Evolutionary conservation across 2,113 vertebrate species (phyloP).

Genomic region (Acanthisitta chloris): DNA sequence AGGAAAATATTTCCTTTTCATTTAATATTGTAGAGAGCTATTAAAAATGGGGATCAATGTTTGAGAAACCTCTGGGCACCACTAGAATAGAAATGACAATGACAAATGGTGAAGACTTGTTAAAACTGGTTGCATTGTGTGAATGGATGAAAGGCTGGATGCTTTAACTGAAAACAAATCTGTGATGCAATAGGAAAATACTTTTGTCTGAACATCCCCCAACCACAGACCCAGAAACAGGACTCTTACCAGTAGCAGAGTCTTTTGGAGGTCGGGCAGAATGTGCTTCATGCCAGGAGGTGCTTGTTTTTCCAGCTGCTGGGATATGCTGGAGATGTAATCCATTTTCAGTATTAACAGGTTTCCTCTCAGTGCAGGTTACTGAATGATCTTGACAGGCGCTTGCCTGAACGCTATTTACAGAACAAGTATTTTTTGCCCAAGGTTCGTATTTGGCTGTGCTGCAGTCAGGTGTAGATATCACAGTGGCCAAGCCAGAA

Average conservation of each 20-base stretch:
- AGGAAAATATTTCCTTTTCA: neutral
- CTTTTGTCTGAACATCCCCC: neutral
- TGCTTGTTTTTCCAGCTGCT: slow-evolving; percentile 82
- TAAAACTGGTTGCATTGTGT: neutral
- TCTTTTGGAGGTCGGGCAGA: slow-evolving; percentile 70
- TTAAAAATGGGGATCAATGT: neutral
- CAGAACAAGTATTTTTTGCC: slow-evolving; percentile 32
- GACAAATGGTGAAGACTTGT: neutral
- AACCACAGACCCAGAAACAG: neutral
- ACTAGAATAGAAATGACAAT: neutral
- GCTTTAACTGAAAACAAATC: slow-evolving; percentile 12
- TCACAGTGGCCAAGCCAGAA: slow-evolving; percentile 37
- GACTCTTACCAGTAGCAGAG: slow-evolving; percentile 64
- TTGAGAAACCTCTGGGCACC: neutral
- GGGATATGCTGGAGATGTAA: slow-evolving; percentile 71
- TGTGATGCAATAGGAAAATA: neutral
- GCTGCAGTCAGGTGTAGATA: slow-evolving; percentile 33
- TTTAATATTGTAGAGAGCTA: neutral
- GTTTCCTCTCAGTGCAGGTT: slow-evolving; percentile 33
- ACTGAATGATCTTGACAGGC: slow-evolving; percentile 38
- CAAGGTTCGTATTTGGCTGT: slow-evolving; percentile 36
- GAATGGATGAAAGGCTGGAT: neutral
- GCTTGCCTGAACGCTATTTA: neutral
- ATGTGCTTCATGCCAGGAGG: slow-evolving; percentile 72
- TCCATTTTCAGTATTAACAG: slow-evolving; percentile 61